phyloP scores from a whole-genome alignment of 1,140 invertebrate species.

The Drosophila tsacasi region DNA sequence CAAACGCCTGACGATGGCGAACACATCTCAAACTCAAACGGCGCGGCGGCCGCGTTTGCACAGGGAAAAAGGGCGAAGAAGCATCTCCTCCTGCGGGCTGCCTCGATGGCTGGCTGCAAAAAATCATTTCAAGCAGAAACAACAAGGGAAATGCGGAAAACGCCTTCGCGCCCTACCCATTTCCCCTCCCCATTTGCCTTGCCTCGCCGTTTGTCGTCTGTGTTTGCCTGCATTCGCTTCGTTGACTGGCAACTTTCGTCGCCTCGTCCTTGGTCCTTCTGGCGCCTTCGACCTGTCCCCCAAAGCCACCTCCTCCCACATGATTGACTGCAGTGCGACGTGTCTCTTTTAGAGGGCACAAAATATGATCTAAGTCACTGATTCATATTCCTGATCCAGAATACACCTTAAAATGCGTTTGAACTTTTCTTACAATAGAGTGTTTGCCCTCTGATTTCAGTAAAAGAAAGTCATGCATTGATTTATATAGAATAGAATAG shows the following conservation, averaged over 20 bases:
- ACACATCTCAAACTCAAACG: conserved; percentile 73
- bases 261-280: conserved; percentile 46
- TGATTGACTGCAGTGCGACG: conserved; percentile 77
- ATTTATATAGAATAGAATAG: too few relatives aligned
- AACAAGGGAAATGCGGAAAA: conserved; percentile 80
- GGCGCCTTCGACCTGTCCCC: background rate
- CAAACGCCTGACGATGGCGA: conserved; percentile 65
- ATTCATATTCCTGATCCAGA: conserved; percentile 6
- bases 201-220: conserved; percentile 49
- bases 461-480: background rate
- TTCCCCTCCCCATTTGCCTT: background rate
- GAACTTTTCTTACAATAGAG: too few relatives aligned
- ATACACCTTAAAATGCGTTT: conserved; percentile 1
- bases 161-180: conserved; percentile 62
- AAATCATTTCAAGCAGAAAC: conserved; percentile 81
- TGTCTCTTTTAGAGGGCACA: conserved; percentile 48
- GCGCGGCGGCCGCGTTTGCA: conserved; percentile 55
- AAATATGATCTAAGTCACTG: conserved; percentile 25
- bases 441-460: background rate
- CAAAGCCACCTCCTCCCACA: conserved; percentile 26
- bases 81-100: conserved; percentile 57
- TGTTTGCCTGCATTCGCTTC: conserved; percentile 77
- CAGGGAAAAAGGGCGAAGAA: conserved; percentile 25
- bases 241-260: conserved; percentile 79
- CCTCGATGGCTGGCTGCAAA: conserved; percentile 38